These are phyloP conservation scores for Nothocercus nigrocapillus DNA, from an alignment of 2,113 vertebrate genomes.

Conservation along the genomic window DNA sequence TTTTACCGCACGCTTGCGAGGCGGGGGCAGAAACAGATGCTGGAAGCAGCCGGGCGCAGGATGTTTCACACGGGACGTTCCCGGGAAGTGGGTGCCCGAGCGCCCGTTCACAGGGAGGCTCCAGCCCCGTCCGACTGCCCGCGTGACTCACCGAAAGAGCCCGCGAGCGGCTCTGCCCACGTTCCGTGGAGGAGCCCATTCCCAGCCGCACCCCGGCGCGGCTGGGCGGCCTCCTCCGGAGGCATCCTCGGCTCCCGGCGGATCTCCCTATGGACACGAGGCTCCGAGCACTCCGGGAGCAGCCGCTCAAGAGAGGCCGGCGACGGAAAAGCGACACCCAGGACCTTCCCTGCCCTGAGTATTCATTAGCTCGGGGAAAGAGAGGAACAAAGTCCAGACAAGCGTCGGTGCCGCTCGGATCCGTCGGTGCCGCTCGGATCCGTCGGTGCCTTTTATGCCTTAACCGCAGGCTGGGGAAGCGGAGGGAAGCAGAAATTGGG, in stretches of 20 bases:
- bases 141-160: neutral
- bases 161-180: fast-evolving
- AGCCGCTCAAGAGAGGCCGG: fast-evolving
- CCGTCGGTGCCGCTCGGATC: no score
- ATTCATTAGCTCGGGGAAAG: neutral
- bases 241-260: fast-evolving
- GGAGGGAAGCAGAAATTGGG: neutral
- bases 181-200: neutral
- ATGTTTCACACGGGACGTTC: neutral
- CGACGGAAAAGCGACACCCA: neutral
- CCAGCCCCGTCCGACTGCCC: neutral
- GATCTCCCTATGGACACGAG: fast-evolving
- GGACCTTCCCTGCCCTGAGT: fast-evolving
- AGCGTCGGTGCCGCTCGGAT: no score
- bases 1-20: fast-evolving
- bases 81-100: neutral
- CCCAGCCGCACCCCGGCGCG: fast-evolving
- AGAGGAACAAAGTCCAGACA: neutral
- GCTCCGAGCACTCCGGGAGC: neutral
- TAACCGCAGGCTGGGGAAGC: neutral
- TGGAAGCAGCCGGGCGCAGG: neutral
- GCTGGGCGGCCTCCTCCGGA: fast-evolving
- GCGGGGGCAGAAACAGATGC: fast-evolving
- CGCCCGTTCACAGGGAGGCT: neutral
- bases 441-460: neutral